Evolutionary conservation across 2,888 invertebrate genomes (phyloP).

Genomic region (Ypsolopha sequella): DNA sequence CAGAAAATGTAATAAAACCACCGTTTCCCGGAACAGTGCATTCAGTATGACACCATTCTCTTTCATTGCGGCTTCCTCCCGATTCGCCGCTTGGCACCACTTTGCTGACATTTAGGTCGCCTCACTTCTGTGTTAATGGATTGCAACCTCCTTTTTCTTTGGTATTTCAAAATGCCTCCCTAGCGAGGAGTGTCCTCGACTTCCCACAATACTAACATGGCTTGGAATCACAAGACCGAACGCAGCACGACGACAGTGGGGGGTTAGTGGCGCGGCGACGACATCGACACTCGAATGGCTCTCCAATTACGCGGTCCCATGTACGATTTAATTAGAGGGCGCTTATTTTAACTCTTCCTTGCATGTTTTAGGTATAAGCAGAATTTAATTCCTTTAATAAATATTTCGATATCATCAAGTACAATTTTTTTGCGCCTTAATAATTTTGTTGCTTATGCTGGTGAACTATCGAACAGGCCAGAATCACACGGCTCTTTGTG

Average conservation of each 20-base stretch:
- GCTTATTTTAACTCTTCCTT: too few species aligned
- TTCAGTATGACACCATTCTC: slow-evolving; percentile 41
- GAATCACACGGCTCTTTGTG: too few species aligned
- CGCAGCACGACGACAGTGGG: neutral
- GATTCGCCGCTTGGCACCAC: slow-evolving; percentile 21
- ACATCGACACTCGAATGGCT: slow-evolving; percentile 27
- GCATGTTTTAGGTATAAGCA: too few species aligned
- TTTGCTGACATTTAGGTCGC: slow-evolving; percentile 34
- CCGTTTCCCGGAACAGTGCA: slow-evolving; percentile 38
- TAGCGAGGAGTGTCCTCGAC: neutral
- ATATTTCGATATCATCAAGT: too few species aligned
- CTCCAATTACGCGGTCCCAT: slow-evolving; percentile 37
- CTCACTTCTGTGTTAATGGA: slow-evolving; percentile 29
- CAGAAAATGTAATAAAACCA: neutral
- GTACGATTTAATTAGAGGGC: slow-evolving; percentile 52
- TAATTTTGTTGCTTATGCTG: too few species aligned
- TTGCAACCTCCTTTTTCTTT: slow-evolving; percentile 29
- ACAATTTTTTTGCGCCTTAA: too few species aligned
- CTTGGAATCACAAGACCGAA: neutral
- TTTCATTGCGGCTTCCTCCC: slow-evolving; percentile 27
- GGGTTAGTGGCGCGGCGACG: slow-evolving; percentile 14
- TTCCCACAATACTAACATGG: neutral
- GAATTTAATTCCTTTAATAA: too few species aligned
- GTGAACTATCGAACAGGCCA: too few species aligned
- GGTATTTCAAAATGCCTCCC: slow-evolving; percentile 10